Base-by-base conservation (phyloP, 2,888 invertebrate genomes). In the Drosophila histrio region DNA sequence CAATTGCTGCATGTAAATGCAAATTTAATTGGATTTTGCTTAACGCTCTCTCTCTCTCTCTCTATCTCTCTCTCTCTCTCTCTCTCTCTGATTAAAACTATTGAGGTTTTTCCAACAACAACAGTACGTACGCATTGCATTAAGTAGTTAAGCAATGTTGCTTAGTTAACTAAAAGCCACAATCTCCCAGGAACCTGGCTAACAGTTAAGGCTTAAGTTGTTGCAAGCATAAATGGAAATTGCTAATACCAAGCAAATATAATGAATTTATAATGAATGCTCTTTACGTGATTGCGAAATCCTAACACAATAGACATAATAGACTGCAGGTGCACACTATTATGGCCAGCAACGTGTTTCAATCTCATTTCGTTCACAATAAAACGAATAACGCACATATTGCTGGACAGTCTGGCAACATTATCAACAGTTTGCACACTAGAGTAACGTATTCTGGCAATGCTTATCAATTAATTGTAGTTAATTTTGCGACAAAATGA, bases 21-120 rank as follows among this genome's bases (percentile, higher is more conserved):
- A 63, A 69, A 59, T 61, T 69, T 81, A 77, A 87, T 87, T 81
- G 71, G 56, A 72, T 84, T 74, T 52, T 11, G 17, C 28, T 61
- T 53, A 53, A 63, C 52, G 61, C n/a, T 3, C 5, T 30, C 8
- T 19, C 19, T 13, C 6, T 30, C n/a, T 26, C 9, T 2, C 38
- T 30, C 24, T 44, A n/a, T n/a, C n/a, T n/a, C n/a, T n/a, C n/a
- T n/a, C n/a, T 3, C 5, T 30, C 8, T 19, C 19, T 13, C 6
- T 30, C n/a, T 26, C 9, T 2, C 38, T 30, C 24, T 44, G 13
- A 36, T 24, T 22, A 64, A 75, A 76, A 50, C 49, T 71, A 44
- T 46, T 38, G 21, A 26, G 22, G 26, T 15, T 22, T 13, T 17
- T 6, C n/a, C 15, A 26, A 26, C 47, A 49, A 24, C 34, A 38